Base-by-base conservation (phyloP, 1,140 invertebrate genomes). In the Nasonia giraulti region DNA sequence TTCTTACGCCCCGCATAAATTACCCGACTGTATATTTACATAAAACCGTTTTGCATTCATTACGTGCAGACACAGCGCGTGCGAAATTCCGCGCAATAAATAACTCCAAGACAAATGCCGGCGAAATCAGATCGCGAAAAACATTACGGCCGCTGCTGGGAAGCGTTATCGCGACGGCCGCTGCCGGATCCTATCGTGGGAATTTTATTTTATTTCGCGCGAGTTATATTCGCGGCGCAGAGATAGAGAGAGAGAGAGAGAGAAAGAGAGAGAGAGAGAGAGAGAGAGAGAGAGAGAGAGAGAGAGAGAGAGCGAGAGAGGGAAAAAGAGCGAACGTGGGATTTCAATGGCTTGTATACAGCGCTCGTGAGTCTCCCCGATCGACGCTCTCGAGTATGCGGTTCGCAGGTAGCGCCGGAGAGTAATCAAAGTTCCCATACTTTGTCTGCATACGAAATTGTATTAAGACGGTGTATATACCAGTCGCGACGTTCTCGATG, bases 341-440 rank as follows among this genome's bases (percentile, higher is more conserved):
- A 27, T 78, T 78, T 62, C 47, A 33, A 79, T 68, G 77, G 62
- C 2, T 66, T 44, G 33, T 62, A 50, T 78, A n/a, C n/a, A 62
- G 27, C n/a, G 17, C n/a, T 40, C 62, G 31, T 31, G 2, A 2
- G 31, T 33, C 40, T 33, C 66, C 37, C 68, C 31, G 44, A 17
- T 78, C 76, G 23, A 68, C 31, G 55, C 55, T 62, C 17, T 62
- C 55, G 55, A 62, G 55, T 20, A 27, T 20, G 71, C n/a, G 23
- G 33, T 12, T 31, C 12, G n/a, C 20, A 73, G 44, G 79, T 47
- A 71, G 71, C 3, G 1, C 0, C 20, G 20, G 0, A 75, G 74
- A 75, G 74, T 83, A 83, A 83, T 83, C 82, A 83, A 83, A 83
- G 82, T 83, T 83, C 55, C 27, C 82, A 83, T 77, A 83, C 73